Conservation (phyloP, 2,888 invertebrate species). For the Cosmia trapezina region DNA sequence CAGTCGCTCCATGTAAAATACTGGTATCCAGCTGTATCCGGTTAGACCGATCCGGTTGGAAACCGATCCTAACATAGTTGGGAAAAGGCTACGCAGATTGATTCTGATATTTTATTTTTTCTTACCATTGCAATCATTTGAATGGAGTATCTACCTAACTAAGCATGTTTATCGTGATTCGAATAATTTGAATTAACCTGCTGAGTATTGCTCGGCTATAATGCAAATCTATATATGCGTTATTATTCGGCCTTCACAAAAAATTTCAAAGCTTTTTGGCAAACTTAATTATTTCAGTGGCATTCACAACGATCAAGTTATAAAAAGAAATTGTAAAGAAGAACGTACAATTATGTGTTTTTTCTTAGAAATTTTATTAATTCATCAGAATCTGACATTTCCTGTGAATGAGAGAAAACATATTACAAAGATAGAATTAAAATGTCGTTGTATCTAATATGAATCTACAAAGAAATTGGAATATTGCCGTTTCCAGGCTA, state of each 20-base stretch:
- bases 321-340: conserved; percentile 7
- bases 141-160: not conserved
- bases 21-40: too few relatives aligned
- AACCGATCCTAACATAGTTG: too few relatives aligned
- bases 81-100: too few relatives aligned
- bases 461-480: not conserved
- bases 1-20: too few relatives aligned
- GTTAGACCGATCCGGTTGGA: too few relatives aligned
- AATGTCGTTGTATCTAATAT: not conserved
- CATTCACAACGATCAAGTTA: not conserved
- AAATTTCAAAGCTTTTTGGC: not conserved
- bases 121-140: not conserved
- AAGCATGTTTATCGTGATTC: not conserved
- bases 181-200: not conserved
- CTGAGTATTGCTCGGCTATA: not conserved
- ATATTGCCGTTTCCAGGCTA: not conserved
- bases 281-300: conserved; percentile 1
- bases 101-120: not conserved
- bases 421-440: conserved; percentile 1
- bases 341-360: not conserved
- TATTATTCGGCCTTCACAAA: not conserved
- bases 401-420: conserved; percentile 3
- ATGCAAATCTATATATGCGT: not conserved
- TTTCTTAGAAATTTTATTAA: not conserved
- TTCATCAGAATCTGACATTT: conserved; percentile 6